These are phyloP conservation scores for Rhinoptilus africanus DNA, from an alignment of 2,113 vertebrate genomes.

Conservation along the genomic window DNA sequence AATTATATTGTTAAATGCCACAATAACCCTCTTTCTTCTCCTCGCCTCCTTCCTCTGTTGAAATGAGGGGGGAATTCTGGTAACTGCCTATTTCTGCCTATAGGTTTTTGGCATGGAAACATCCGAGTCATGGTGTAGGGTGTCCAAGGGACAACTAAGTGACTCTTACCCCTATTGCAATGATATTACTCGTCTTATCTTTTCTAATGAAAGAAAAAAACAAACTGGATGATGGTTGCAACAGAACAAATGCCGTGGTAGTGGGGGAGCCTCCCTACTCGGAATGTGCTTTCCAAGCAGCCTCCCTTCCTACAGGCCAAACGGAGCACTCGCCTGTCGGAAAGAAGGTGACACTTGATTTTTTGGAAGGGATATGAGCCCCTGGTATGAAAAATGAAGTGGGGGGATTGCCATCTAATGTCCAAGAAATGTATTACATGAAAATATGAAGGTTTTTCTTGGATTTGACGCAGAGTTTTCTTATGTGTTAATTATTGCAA, in stretches of 20 bases:
- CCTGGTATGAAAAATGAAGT: slow-evolving; percentile 38
- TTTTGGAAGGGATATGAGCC: slow-evolving; percentile 24
- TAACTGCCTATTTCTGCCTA: not conserved
- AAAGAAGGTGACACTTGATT: not conserved
- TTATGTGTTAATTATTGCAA: slow-evolving; percentile 15
- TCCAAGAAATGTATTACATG: slow-evolving; percentile 67
- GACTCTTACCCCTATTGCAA: not conserved
- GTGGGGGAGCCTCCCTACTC: rapidly evolving
- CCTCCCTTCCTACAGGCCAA: not conserved
- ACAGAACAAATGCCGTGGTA: not conserved
- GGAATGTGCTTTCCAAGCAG: not conserved
- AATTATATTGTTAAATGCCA: slow-evolving; percentile 27
- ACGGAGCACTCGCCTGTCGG: not conserved
- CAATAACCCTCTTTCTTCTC: not conserved
- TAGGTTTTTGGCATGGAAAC: not conserved
- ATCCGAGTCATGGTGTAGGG: not conserved
- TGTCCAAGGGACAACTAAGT: not conserved
- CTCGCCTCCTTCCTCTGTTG: not conserved
- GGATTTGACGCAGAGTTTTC: not conserved
- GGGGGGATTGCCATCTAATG: slow-evolving; percentile 72
- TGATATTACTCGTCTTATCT: not conserved
- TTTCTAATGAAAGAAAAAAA: not conserved
- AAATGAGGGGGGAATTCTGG: not conserved
- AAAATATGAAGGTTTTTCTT: slow-evolving; percentile 54
- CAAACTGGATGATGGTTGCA: not conserved